Evolutionary conservation across 1,140 invertebrate genomes (phyloP), one percentile per base, ranked within the genome.

Genomic region (Drosophila yakuba): DNA sequence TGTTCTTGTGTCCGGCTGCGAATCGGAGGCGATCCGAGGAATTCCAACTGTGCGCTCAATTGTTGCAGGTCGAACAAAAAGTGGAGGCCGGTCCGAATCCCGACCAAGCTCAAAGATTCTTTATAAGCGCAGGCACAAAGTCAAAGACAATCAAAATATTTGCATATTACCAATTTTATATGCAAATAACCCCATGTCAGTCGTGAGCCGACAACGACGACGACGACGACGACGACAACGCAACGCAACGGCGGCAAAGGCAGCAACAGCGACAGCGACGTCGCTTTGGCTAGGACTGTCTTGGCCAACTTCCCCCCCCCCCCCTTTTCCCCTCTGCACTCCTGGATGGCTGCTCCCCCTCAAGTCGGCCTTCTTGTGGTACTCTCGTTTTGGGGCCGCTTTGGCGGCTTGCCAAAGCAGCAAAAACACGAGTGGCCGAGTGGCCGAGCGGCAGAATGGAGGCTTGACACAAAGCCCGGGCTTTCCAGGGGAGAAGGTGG

Each of bases 61-160:
- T 83, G 80, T 83, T 83, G 80, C 43, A 59, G 56, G 56, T 48
- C 50, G 50, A 64, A 63, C 32, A 25, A 59, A 62, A 43, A 62
- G 41, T 14, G 38, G 38, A 35, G 71, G 64, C 56, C 72, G 58
- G 64, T 17, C 56, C 72, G 58, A 74, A 47, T 74, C 71, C 58
- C 58, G 51, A 74, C 74, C 74, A 77, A 76, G 83, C 81, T 78
- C 68, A 86, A 89, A 89, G 84, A 89, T 89, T 89, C 84, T 89
- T 89, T 89, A 89, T 89, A 89, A 89, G 84, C 84, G 84, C 84
- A 71, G 67, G 80, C 84, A 84, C 84, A 89, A 89, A 89, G 84
- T 89, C 84, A 89, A 89, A 90, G 85, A 89, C 85, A 89, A 89
- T 89, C 84, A 89, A 89, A 89, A 89, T 89, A 89, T 89, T 89